Evolutionary conservation across 1,140 invertebrate genomes (phyloP), one percentile per base, ranked within the genome.

Genomic region (Leptoteleia sp.): DNA sequence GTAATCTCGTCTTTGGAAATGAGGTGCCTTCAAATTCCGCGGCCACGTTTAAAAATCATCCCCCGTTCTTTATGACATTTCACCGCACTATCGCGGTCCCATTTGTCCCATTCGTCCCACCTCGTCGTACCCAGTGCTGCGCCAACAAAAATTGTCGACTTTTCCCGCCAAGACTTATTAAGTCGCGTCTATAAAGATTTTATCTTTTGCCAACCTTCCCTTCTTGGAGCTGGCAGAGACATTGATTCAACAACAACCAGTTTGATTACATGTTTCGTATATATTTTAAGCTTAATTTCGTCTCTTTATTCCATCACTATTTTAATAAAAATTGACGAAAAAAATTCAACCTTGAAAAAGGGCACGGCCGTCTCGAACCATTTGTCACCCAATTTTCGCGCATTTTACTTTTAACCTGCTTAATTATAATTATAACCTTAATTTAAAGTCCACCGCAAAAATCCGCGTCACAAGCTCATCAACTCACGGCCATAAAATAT

Each of bases 111-210:
- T 4, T 8, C 7, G 37, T 19, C 16, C 31, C 11, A 9, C 22
- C 17, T 9, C 15, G 31, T 47, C 29, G 1, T n/a, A n/a, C 16
- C 7, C 27, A 25, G 37, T 35, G 33, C 16, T 17, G 40, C 33
- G 17, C 42, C 42, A 25, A 33, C 42, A 15, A 29, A 22, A 11
- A 25, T 25, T 9, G 16, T 16, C 17, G 38, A 13, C 4, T 3
- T 38, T 40, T 12, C n/a, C 13, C 12, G 40, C 31, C n/a, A 62
- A 62, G 48, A 48, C 43, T 62, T 62, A 62, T 48, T 48, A 62
- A 62, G 40, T 45, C 47, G 35, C 6, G 57, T 9, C 33, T 13
- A 48, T 62, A 62, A 62, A 62, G 43, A 62, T 62, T 62, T 62
- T 62, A 62, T 62, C 57, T 33, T 19, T 29, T 0, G 7, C 13